Base-by-base conservation (phyloP, 2,797 vertebrate species). In the Gambelia wislizenii region DNA sequence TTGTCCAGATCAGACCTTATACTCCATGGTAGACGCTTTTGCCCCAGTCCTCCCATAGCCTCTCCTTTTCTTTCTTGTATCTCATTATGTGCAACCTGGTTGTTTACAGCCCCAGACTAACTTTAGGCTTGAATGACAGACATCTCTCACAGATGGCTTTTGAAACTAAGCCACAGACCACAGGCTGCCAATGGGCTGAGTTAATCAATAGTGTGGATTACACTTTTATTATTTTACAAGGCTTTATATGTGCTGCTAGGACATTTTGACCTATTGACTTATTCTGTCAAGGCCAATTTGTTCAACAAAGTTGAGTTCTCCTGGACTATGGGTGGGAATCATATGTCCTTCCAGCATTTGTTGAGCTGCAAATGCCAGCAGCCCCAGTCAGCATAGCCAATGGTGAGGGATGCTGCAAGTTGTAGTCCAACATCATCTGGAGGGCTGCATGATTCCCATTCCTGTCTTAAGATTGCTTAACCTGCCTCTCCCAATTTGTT, bases 251-350 rank as follows among this genome's bases (percentile, higher is more conserved):
- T 33, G 33, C 70, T 76, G 36, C 44, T 30, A 49, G n/a, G 14
- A 70, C 56, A 82, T 49, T 64, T 49, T 36, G 52, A 82, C 77
- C 49, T 81, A 61, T 49, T 83, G 79, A 42, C 30, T 85, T 75
- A 56, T 64, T 75, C 52, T 82, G 39, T 61, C 54, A 54, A 49
- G 42, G 39, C 8, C 42, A 49, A 30, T n/a, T 13, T 64, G 42
- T 61, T 47, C n/a, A 61, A 7, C 44, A 74, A 44, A 54, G 27
- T 75, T 47, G 33, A 39, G 54, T 18, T 75, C 3, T 44, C n/a
- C n/a, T 56, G 39, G 69, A 16, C 18, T 13, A 67, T 67, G 27
- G 64, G 27, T 67, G 27, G 3, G 64, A 67, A 67, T 67, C 2
- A 67, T 64, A 25, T 30, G 61, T 67, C 64, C 64, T 30, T 10